Percentiles rank a stretch among this genome's conserved stretches.
Conservation (phyloP, 30 jellyfish, hydroid and myxozoan species). For the Hydra vulgaris region DNA sequence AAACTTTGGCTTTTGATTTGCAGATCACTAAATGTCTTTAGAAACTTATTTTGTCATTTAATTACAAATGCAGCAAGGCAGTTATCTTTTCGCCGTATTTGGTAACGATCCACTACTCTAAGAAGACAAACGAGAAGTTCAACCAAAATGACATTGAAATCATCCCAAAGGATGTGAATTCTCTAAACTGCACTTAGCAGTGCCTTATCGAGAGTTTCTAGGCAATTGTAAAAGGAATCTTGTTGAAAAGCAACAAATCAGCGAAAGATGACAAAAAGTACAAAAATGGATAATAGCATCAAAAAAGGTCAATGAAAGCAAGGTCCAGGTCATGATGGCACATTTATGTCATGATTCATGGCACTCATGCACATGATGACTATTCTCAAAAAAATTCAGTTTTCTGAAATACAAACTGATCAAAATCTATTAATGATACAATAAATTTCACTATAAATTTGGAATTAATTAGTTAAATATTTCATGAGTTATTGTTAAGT, state of each 20-base stretch:
- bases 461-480: background rate
- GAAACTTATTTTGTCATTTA: background rate
- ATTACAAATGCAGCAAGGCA: background rate
- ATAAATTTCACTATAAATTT: background rate
- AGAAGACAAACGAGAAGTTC: background rate
- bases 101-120: background rate
- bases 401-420: background rate
- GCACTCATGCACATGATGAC: no score
- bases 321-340: background rate
- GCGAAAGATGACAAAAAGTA: background rate
- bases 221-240: background rate
- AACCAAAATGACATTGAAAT: background rate
- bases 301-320: background rate
- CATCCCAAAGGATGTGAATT: background rate
- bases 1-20: background rate
- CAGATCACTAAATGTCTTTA: background rate
- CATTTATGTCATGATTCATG: no score
- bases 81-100: background rate
- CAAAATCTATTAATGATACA: background rate
- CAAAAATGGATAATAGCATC: background rate
- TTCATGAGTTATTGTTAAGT: background rate
- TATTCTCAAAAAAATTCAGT: background rate
- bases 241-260: background rate
- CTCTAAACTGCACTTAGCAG: background rate
- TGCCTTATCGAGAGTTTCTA: background rate